phyloP scores from a whole-genome alignment of 2,797 vertebrate genomes.

The Pogoniulus pusillus region DNA sequence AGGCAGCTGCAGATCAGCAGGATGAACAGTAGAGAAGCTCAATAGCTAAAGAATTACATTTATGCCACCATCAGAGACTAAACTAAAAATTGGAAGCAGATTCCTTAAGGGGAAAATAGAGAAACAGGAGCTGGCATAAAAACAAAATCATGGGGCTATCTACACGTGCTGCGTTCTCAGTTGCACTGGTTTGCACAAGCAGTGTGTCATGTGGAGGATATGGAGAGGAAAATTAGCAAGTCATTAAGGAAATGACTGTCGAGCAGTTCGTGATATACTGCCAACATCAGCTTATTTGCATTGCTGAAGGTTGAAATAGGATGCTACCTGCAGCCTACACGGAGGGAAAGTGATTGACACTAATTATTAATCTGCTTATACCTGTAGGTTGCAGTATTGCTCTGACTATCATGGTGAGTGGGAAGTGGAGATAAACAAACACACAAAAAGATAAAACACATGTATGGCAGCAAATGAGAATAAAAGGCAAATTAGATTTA shows the following conservation, averaged over 20 bases:
- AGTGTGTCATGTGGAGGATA: constrained; percentile 45
- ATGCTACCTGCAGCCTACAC: constrained; percentile 67
- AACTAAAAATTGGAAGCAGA: not conserved
- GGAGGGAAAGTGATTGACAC: not conserved
- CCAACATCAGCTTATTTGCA: constrained; percentile 70
- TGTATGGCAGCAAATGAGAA: not conserved
- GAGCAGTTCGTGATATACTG: constrained; percentile 61
- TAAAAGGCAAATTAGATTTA: not conserved
- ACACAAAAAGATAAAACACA: not conserved
- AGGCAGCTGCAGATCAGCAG: constrained; percentile 6
- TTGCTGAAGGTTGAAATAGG: constrained; percentile 61
- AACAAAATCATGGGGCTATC: not conserved
- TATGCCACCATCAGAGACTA: not conserved
- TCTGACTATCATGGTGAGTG: not conserved
- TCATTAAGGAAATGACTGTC: constrained; percentile 74
- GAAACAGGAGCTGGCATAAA: constrained; percentile 1
- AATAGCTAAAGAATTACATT: not conserved
- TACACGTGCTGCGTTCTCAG: not conserved
- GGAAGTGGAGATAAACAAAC: not conserved
- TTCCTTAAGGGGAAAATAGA: not conserved
- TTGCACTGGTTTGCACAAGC: not conserved
- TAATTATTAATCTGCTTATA: constrained; percentile 10
- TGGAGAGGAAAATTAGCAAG: constrained; percentile 74
- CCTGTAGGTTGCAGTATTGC: not conserved
- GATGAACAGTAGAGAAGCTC: not conserved